phyloP scores from a whole-genome alignment of 92 coral and sea anemone genomes.

The Palythoa heliodiscus region DNA sequence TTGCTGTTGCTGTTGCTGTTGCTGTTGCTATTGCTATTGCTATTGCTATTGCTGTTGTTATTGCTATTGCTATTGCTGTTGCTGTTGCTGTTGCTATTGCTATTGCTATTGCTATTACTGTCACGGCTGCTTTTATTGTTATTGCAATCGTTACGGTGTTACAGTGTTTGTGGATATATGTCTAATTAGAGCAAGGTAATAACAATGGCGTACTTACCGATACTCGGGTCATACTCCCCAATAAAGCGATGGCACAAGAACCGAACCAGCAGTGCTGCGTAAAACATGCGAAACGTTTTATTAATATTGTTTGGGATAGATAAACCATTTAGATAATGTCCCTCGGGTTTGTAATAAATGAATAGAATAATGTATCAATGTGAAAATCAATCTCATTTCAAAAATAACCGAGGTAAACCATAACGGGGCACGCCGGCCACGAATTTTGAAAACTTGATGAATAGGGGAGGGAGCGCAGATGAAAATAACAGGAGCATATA shows the following conservation, averaged over 20 bases:
- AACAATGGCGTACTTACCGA: slow-evolving; percentile 2
- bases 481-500: too few relatives aligned
- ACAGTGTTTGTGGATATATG: background rate
- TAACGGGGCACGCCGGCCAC: too few relatives aligned
- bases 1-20: background rate
- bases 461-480: too few relatives aligned
- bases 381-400: too few relatives aligned
- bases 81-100: background rate
- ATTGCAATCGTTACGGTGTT: background rate
- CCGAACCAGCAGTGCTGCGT: slow-evolving; percentile 72
- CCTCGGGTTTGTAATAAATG: background rate
- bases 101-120: background rate
- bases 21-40: background rate
- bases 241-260: slow-evolving; percentile 75
- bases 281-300: too few relatives aligned
- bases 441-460: too few relatives aligned
- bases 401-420: too few relatives aligned
- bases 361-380: background rate
- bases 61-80: background rate
- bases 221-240: slow-evolving; percentile 83
- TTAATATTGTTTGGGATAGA: too few relatives aligned
- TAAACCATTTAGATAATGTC: too few relatives aligned
- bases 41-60: background rate
- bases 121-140: background rate
- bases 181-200: background rate